These are phyloP conservation scores for Papilio aristodemus DNA, from an alignment of 1,140 invertebrate species.

Conservation along the genomic window DNA sequence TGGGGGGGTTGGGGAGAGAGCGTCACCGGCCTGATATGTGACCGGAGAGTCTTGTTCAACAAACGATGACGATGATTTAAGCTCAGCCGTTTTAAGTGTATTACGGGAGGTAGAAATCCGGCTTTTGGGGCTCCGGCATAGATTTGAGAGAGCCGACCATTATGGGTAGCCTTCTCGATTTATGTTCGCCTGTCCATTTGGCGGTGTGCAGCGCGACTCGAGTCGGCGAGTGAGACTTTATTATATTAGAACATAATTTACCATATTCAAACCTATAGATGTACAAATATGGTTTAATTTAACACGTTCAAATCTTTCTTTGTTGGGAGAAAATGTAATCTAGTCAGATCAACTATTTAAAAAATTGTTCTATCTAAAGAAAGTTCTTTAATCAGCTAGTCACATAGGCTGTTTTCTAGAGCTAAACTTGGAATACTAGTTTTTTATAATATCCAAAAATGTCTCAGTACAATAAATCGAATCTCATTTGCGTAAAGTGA, in stretches of 20 bases:
- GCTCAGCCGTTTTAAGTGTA: slow-evolving; percentile 79
- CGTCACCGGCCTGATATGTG: slow-evolving; percentile 75
- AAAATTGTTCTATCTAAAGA: no score
- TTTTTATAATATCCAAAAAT: no score
- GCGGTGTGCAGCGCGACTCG: background rate
- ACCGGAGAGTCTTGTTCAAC: slow-evolving; percentile 79
- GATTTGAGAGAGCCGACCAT: slow-evolving; percentile 73
- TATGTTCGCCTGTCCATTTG: slow-evolving; percentile 60
- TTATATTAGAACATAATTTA: background rate
- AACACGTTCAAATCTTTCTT: no score
- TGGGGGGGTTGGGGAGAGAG: slow-evolving; percentile 39
- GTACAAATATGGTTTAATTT: background rate
- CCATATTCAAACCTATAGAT: background rate
- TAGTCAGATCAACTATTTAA: no score
- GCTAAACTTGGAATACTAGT: no score
- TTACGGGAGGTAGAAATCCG: slow-evolving; percentile 74
- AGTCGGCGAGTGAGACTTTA: background rate
- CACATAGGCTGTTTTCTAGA: no score
- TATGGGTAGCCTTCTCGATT: slow-evolving; percentile 64
- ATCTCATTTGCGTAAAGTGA: no score
- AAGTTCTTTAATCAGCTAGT: no score
- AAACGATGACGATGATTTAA: slow-evolving; percentile 80
- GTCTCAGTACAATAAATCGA: no score
- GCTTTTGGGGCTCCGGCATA: slow-evolving; percentile 70
- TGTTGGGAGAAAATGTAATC: background rate